Evolutionary conservation across 2,113 vertebrate species (phyloP).

Genomic region (Aegypius monachus): DNA sequence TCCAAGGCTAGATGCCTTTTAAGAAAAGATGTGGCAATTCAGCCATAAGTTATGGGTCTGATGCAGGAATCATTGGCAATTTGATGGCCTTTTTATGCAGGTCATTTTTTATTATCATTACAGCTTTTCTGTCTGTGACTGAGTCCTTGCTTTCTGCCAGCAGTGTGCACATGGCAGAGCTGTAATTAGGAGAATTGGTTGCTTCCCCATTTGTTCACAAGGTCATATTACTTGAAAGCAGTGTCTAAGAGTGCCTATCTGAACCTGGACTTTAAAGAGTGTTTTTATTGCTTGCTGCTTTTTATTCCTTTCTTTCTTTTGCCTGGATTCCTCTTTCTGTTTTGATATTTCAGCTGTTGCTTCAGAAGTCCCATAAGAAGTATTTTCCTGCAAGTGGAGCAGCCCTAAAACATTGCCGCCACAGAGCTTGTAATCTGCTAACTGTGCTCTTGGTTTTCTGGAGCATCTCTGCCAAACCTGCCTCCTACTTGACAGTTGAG

Average conservation of each 20-base stretch:
- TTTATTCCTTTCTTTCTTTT: neutral
- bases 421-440: neutral
- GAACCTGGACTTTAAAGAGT: neutral
- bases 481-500: neutral
- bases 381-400: neutral
- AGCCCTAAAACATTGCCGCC: neutral
- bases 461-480: neutral
- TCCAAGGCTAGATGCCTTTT: conserved; percentile 14
- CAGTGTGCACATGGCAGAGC: neutral
- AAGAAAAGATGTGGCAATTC: neutral
- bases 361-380: neutral
- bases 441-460: neutral
- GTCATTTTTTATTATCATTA: neutral
- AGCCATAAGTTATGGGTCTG: neutral
- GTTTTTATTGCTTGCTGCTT: neutral
- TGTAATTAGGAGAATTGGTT: neutral
- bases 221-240: neutral
- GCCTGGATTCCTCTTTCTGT: neutral
- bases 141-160: neutral
- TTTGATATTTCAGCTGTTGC: neutral
- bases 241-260: neutral
- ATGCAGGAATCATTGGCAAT: neutral
- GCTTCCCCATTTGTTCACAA: neutral
- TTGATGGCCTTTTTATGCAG: neutral
- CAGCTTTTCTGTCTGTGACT: neutral